Evolutionary conservation across 2,797 vertebrate species (phyloP), one percentile per base, ranked within the genome.

Genomic region (Clarias fuscus): DNA sequence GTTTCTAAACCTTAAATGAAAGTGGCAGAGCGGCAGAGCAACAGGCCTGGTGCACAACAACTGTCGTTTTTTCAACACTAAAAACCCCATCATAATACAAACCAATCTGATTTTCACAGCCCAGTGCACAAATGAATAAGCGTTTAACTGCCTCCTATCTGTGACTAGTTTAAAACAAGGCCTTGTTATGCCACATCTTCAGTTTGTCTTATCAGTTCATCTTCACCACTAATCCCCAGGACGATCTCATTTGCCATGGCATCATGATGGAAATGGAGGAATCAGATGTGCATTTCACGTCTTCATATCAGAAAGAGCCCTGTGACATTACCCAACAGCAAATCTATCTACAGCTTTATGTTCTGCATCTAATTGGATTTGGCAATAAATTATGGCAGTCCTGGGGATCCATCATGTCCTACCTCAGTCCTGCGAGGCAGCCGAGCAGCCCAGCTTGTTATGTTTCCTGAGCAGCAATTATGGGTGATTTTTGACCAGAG

Each of bases 391-490:
- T 93, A 95, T 93, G 90, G 89, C 92, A 91, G 93, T 94, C 93
- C 93, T 90, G 93, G 90, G 93, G 91, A 94, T 94, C 93, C 94
- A 94, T 96, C 94, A 96, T 93, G 93, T 93, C 90, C 90, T 90
- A 92, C 91, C 91, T 92, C 91, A 90, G 93, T 92, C 93, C 93
- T 92, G 92, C 14, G 22, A 84, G 86, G 83, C 40, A 93, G 91
- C 85, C 91, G 94, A 92, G 94, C 94, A 91, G 94, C 93, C 93
- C 92, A 85, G 94, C 94, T 95, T 95, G 94, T 95, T 96, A 95
- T 94, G 94, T 95, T 94, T 94, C 94, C 93, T 96, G 94, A 95
- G 93, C 93, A 91, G 94, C 95, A 95, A 96, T 95, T 95, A 95
- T 94, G 93, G 92, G 93, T 93, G 92, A 95, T 95, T 94, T 95